These are phyloP conservation scores for Champsocephalus gunnari DNA, from an alignment of 2,797 vertebrate genomes.

Conservation along the genomic window DNA sequence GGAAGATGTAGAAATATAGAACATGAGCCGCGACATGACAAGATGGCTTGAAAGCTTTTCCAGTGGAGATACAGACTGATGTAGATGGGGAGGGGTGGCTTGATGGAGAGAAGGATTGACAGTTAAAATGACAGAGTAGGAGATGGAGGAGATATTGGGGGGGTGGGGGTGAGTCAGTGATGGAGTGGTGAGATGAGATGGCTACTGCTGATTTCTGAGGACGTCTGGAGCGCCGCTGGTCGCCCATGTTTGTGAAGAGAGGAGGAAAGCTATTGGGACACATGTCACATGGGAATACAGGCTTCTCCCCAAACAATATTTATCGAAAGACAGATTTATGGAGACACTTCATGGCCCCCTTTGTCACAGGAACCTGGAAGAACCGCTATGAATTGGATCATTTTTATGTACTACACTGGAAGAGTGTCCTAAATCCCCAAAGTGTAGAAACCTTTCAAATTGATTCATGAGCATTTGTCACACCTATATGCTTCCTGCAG, in stretches of 20 bases:
- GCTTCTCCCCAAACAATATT: slow-evolving; percentile 5
- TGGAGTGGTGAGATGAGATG: slow-evolving; percentile 46
- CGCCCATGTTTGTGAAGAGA: slow-evolving; percentile 2
- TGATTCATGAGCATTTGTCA: slow-evolving; percentile 61
- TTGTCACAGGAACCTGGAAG: slow-evolving; percentile 31
- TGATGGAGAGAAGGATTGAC: slow-evolving; percentile 53
- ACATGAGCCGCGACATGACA: slow-evolving; percentile 24
- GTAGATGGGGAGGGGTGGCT: slow-evolving; percentile 17
- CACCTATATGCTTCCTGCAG: slow-evolving; percentile 45
- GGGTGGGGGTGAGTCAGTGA: slow-evolving; percentile 21
- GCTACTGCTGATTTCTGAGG: slow-evolving; percentile 31
- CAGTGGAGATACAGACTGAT: slow-evolving; percentile 27
- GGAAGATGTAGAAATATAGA: slow-evolving; percentile 19
- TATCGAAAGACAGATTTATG: slow-evolving; percentile 32
- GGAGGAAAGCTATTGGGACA: slow-evolving; percentile 1
- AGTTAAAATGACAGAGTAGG: slow-evolving; percentile 54
- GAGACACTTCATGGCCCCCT: slow-evolving; percentile 30
- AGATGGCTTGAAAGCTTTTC: slow-evolving; percentile 42
- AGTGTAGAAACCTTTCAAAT: slow-evolving; percentile 59
- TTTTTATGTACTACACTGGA: slow-evolving; percentile 35
- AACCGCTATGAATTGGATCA: slow-evolving; percentile 39
- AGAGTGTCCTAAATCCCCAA: slow-evolving; percentile 48
- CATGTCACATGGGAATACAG: slow-evolving; percentile 2
- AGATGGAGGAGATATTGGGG: slow-evolving; percentile 45
- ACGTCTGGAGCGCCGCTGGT: slow-evolving; percentile 4